phyloP scores from a whole-genome alignment of 2,888 invertebrate species.

The Tipula unca region DNA sequence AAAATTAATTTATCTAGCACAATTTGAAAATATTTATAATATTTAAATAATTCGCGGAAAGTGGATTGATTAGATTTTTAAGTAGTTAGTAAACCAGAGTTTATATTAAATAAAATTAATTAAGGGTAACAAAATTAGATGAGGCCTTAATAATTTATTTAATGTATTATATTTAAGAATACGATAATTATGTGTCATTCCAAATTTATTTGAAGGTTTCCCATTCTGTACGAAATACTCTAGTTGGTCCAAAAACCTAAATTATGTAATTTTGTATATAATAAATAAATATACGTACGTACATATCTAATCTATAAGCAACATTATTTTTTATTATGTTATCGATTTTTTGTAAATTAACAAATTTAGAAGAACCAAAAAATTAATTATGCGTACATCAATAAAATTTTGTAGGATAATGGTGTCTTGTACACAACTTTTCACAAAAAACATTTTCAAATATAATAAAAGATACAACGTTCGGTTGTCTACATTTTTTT shows the following conservation, averaged over 20 bases:
- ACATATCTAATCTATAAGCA: not conserved
- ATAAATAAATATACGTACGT: too few species aligned
- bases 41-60: too few species aligned
- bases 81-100: too few species aligned
- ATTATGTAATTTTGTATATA: not conserved
- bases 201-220: not conserved
- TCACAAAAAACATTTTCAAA: not conserved
- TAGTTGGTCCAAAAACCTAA: not conserved
- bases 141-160: too few species aligned
- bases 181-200: not conserved
- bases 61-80: too few species aligned
- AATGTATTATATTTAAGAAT: not conserved
- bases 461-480: not conserved
- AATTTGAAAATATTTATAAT: too few species aligned
- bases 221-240: not conserved
- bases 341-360: not conserved
- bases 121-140: too few species aligned
- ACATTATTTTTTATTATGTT: not conserved
- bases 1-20: too few species aligned
- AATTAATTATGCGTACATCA: not conserved
- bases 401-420: not conserved
- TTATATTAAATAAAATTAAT: too few species aligned
- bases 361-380: not conserved
- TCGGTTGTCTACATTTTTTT: not conserved
- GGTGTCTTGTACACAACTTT: not conserved